phyloP scores from a whole-genome alignment of 2,113 vertebrate species.

The Cephalopterus ornatus region DNA sequence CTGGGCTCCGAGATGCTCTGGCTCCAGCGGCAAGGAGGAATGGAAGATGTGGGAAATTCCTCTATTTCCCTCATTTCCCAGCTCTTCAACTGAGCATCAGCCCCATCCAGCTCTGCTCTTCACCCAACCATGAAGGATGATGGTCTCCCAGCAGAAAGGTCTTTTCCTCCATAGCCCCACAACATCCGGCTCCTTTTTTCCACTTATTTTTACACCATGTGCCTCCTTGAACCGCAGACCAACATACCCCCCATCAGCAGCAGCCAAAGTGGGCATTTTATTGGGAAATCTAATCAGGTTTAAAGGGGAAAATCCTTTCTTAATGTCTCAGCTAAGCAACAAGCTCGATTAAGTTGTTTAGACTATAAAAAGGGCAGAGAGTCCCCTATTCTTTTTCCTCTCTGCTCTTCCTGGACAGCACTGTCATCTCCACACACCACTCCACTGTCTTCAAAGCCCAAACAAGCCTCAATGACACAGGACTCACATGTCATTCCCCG shows the following conservation, averaged over 20 bases:
- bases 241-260: constrained; percentile 32
- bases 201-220: neutral
- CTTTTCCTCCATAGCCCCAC: neutral
- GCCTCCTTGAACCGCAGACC: neutral
- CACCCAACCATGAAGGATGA: neutral
- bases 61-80: neutral
- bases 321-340: constrained; percentile 15
- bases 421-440: neutral
- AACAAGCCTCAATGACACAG: neutral
- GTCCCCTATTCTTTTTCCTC: neutral
- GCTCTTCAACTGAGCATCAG: rapidly evolving
- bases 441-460: neutral
- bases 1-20: neutral
- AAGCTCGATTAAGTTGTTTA: neutral
- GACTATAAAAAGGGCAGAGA: neutral
- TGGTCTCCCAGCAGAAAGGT: neutral
- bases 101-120: neutral
- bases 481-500: neutral
- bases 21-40: neutral
- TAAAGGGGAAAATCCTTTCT: constrained; percentile 37
- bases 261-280: neutral
- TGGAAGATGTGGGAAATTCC: constrained; percentile 22
- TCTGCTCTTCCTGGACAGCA: constrained; percentile 7
- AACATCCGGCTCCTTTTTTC: neutral
- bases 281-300: constrained; percentile 43